Base-by-base conservation (phyloP, 2,113 vertebrate genomes). In the Cephalopterus ornatus region DNA sequence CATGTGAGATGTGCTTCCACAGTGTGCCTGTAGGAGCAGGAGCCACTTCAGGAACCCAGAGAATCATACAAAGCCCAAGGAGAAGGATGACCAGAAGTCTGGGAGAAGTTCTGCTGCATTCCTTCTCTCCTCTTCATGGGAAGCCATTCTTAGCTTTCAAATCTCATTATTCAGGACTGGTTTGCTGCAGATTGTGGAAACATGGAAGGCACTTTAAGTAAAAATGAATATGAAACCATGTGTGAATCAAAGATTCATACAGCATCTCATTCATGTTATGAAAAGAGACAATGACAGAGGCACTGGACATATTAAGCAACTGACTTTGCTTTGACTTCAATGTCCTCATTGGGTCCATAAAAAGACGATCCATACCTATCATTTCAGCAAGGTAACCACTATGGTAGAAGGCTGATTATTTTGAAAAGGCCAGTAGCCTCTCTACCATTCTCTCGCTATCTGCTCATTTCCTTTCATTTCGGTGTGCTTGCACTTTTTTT, bases 71-170 rank as follows among this genome's bases (percentile, higher is more conserved):
- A 75, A 83, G 39, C 39, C 22, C 12, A 2, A 58, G 13, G 5
- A 83, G 30, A 85, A 46, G 56, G 26, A 66, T 41, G 9, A 6
- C 4, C 30, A 63, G 42, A 13, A 73, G 32, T 30, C 8, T 42
- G 53, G 33, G 70, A 63, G 15, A 17, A 67, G 46, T 88, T 85
- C 23, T 85, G 14, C 39, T 9, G 3, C 18, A 41, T 66, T 81
- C 8, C 7, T 73, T 55, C 18, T 61, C 5, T 3, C 3, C 6
- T 72, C 20, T 7, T 1, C 8, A 8, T 17, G 6, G 11, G 9
- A 78, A 88, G 8, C 26, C 9, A 13, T 30, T 20, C 42, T 35
- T 47, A 44, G 12, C 33, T 73, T 86, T 74, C 32, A 56, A 11
- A 8, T 76, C 23, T 77, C 23, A n/a, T 68, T 56, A 42, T 23